phyloP scores from a whole-genome alignment of 2,797 vertebrate species.

The Manis pentadactyla region DNA sequence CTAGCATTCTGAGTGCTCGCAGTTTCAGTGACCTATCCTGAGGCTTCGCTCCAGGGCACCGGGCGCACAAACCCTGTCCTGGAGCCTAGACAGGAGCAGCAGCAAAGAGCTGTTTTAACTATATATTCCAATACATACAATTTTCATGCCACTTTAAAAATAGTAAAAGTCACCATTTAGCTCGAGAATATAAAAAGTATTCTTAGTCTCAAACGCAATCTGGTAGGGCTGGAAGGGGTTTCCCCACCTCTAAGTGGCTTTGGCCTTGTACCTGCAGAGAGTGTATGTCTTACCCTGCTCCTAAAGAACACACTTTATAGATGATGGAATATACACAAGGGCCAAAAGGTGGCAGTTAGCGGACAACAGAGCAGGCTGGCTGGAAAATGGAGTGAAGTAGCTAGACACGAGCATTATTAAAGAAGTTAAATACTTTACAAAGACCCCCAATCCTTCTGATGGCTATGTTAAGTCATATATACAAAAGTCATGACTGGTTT shows the following conservation, averaged over 20 bases:
- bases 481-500: neutral
- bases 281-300: neutral
- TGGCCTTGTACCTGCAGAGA: neutral
- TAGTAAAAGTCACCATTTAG: neutral
- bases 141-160: neutral
- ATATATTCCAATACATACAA: neutral
- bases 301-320: neutral
- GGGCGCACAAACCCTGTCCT: neutral
- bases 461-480: neutral
- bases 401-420: neutral
- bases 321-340: neutral
- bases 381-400: neutral
- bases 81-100: neutral
- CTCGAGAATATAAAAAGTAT: neutral
- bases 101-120: neutral
- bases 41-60: neutral
- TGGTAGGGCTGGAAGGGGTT: neutral
- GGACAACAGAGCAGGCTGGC: neutral
- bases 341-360: neutral
- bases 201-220: conserved; percentile 20
- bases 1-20: neutral
- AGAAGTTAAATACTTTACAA: neutral
- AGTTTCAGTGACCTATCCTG: neutral
- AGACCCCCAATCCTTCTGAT: neutral
- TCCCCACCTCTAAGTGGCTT: neutral